Percentiles rank a stretch among this genome's conserved stretches.
phyloP scores from a whole-genome alignment of 1,140 invertebrate genomes.

The Odontomachus brunneus region DNA sequence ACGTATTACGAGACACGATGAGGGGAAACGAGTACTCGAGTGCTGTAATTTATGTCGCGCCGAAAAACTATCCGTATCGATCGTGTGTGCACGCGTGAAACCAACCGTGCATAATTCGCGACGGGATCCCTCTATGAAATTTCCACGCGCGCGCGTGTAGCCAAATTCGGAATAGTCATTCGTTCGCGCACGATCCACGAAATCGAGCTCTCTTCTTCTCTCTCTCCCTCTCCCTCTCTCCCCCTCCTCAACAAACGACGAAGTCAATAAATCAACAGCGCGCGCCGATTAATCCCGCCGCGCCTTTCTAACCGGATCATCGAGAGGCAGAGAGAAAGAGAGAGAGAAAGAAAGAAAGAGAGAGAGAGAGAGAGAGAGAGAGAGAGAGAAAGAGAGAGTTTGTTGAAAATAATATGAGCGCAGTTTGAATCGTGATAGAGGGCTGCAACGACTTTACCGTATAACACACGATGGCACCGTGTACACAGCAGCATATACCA shows the following conservation, averaged over 20 bases:
- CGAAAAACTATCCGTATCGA: conserved; percentile 1
- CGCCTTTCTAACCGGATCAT: conserved; percentile 25
- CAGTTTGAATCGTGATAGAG: conserved; percentile 39
- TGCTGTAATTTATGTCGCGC: conserved; percentile 9
- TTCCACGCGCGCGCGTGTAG: neutral
- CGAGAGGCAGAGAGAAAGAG: too few species aligned
- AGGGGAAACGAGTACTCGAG: too few species aligned
- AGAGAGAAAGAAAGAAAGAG: too few species aligned
- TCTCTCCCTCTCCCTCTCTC: too few species aligned
- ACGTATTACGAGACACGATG: too few species aligned
- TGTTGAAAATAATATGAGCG: conserved; percentile 43
- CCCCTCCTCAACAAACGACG: neutral
- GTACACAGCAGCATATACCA: conserved; percentile 21
- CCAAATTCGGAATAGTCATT: neutral
- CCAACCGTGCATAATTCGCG: too few species aligned
- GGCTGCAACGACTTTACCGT: conserved; percentile 41
- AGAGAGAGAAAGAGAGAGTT: conserved; percentile 23
- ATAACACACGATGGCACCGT: neutral
- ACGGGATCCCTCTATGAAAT: neutral
- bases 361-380: too few species aligned
- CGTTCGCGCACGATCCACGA: too few species aligned
- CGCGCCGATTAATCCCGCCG: conserved; percentile 36
- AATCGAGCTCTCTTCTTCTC: too few species aligned
- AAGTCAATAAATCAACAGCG: conserved; percentile 9
- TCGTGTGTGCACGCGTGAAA: too few species aligned